These are phyloP conservation scores for Henricia sp. DNA, from an alignment of 53 echinoderm and acorn worm genomes.

Conservation along the genomic window DNA sequence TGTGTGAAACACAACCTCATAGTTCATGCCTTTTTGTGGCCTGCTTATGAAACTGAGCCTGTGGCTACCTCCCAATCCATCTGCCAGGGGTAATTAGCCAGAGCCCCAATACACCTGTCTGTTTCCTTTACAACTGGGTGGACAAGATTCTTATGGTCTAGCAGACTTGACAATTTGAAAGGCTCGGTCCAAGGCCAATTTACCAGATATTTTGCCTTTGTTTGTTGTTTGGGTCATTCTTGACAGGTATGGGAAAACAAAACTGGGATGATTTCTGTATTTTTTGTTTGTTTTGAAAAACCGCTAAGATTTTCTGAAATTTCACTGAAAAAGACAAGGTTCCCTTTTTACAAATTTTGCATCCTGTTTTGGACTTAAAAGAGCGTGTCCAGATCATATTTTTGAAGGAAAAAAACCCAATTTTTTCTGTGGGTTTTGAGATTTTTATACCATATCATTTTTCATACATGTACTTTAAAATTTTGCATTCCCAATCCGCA, in stretches of 20 bases:
- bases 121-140: neutral
- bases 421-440: too few relatives aligned
- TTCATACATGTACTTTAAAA: too few relatives aligned
- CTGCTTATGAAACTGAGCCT: constrained; percentile 20
- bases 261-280: neutral
- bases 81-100: constrained; percentile 45
- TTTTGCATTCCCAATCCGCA: too few relatives aligned
- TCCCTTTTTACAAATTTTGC: too few relatives aligned
- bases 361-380: too few relatives aligned
- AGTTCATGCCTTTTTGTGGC: constrained; percentile 47
- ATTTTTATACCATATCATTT: too few relatives aligned
- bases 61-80: constrained; percentile 10
- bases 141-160: neutral
- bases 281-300: too few relatives aligned
- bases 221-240: neutral
- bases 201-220: neutral
- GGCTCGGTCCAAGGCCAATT: neutral
- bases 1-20: constrained; percentile 22
- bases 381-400: too few relatives aligned
- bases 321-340: too few relatives aligned
- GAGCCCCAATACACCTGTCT: constrained; percentile 42
- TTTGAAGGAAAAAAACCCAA: too few relatives aligned
- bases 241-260: neutral
- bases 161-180: neutral
- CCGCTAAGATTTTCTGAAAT: too few relatives aligned